Conservation (phyloP, 2,888 invertebrate genomes). For the Pantelozetes paolii region DNA sequence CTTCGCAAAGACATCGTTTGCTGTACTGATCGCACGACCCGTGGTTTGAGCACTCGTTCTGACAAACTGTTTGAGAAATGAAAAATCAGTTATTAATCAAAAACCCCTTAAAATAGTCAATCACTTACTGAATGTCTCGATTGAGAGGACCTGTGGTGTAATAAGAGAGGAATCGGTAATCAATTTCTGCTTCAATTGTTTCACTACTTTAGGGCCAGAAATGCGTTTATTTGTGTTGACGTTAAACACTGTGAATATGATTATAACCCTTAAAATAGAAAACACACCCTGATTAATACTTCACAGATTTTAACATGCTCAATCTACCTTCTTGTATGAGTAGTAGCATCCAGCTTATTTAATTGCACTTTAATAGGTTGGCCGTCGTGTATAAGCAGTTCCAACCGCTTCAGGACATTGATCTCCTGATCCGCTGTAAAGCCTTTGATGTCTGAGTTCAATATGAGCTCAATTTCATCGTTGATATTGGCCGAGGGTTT, state of each 20-base stretch:
- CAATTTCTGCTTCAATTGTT: conserved; percentile 64
- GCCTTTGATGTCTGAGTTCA: conserved; percentile 68
- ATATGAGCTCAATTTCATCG: conserved; percentile 73
- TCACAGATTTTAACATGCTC: too few species aligned
- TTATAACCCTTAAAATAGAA: conserved; percentile 57
- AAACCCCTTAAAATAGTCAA: too few species aligned
- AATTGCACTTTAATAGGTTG: conserved; percentile 56
- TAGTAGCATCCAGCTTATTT: conserved; percentile 58
- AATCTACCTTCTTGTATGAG: conserved; percentile 50
- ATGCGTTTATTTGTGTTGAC: conserved; percentile 50
- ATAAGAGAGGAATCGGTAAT: conserved; percentile 66
- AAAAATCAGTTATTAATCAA: conserved; percentile 20
- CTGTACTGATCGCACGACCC: conserved; percentile 80
- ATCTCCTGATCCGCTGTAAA: conserved; percentile 67
- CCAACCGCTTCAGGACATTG: conserved; percentile 70
- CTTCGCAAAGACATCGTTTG: conserved; percentile 80
- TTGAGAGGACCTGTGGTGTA: conserved; percentile 67
- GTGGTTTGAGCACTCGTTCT: conserved; percentile 84
- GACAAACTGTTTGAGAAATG: conserved; percentile 63
- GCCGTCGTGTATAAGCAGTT: conserved; percentile 60
- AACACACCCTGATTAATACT: too few species aligned
- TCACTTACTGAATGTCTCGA: conserved; percentile 64
- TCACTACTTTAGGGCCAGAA: conserved; percentile 64
- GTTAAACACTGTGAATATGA: conserved; percentile 49
- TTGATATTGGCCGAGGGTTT: conserved; percentile 69